Conservation (phyloP, 2,113 vertebrate genomes). For the Tragelaphus strepsiceros region DNA sequence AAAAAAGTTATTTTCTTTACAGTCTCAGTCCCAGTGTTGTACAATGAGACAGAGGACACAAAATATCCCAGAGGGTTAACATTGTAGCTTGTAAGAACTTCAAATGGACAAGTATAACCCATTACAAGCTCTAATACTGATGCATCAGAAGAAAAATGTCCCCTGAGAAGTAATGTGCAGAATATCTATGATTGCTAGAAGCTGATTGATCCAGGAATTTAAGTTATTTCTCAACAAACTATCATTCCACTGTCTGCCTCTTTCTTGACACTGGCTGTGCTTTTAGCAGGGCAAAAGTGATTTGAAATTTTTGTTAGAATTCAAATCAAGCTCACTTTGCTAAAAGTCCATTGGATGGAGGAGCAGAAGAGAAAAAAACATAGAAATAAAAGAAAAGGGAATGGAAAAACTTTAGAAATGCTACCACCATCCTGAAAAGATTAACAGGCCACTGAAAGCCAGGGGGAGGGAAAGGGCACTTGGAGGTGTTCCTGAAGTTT, state of each 20-base stretch:
- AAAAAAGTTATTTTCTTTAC: neutral
- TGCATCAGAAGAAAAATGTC: neutral
- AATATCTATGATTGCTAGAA: neutral
- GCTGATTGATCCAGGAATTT: neutral
- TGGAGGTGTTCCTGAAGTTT: neutral
- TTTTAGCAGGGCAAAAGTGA: slow-evolving; percentile 52
- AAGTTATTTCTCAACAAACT: slow-evolving; percentile 44
- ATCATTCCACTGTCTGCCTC: slow-evolving; percentile 1
- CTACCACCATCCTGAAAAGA: neutral
- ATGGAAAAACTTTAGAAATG: neutral
- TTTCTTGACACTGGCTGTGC: slow-evolving; percentile 47
- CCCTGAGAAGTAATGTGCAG: neutral
- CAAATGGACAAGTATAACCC: neutral
- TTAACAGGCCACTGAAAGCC: neutral
- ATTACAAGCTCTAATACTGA: slow-evolving; percentile 8
- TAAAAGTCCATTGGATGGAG: neutral
- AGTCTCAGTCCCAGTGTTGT: neutral
- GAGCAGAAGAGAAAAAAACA: neutral
- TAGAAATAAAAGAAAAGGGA: neutral
- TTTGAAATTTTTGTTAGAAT: slow-evolving; percentile 25
- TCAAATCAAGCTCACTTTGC: slow-evolving; percentile 27
- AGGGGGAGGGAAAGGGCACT: neutral
- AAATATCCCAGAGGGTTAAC: neutral
- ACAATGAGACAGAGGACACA: neutral
- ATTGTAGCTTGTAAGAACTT: neutral